These are phyloP conservation scores for Rana temporaria DNA, from an alignment of 2,113 vertebrate genomes.

Conservation along the genomic window DNA sequence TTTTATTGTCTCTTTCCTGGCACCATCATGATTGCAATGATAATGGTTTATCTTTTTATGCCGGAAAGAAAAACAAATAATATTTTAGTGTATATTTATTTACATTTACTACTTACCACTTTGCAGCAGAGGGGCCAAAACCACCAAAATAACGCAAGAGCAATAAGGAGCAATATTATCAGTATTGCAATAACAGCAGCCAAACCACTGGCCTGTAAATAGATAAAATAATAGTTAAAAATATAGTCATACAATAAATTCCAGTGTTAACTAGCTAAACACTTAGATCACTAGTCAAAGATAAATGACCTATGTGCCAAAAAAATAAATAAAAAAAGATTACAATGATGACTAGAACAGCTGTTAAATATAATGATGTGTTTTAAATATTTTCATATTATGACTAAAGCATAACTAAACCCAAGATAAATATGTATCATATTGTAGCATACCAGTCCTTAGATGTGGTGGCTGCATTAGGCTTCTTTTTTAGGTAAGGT, in stretches of 20 bases:
- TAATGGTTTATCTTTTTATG: no score
- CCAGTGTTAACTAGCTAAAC: neutral
- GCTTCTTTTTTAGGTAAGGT: no score
- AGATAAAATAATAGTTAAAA: neutral
- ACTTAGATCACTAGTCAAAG: neutral
- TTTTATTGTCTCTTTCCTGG: constrained; percentile 19
- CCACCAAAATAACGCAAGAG: constrained; percentile 90
- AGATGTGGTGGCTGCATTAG: no score
- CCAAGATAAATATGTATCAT: no score
- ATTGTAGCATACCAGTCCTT: no score
- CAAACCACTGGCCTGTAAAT: constrained; percentile 76
- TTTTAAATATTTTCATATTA: neutral
- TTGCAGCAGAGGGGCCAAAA: constrained; percentile 97
- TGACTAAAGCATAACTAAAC: no score
- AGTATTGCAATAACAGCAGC: constrained; percentile 82
- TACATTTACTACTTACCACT: constrained; percentile 80
- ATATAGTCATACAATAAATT: neutral
- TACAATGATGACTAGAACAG: no score
- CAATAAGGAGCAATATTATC: constrained; percentile 79
- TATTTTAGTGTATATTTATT: no score
- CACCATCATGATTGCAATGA: no score
- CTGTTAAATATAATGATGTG: neutral
- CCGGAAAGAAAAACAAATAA: no score
- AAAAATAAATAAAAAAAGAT: no score
- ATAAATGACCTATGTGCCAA: no score